Evolutionary conservation across 2,113 vertebrate species (phyloP).

Genomic region (Channa maculata): DNA sequence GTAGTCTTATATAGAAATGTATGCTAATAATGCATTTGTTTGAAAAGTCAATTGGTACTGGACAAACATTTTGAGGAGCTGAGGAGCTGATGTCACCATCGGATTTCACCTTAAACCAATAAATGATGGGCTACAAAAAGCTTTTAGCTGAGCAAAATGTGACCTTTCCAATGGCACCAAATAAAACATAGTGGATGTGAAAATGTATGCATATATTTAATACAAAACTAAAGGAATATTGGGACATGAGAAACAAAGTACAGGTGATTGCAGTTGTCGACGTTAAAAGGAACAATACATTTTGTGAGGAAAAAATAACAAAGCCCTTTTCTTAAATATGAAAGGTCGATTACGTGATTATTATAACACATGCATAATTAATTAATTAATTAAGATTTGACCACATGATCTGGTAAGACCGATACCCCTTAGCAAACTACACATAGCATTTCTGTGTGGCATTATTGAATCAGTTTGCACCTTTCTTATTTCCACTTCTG

Average conservation of each 20-base stretch:
- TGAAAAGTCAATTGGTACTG: not conserved
- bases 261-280: no score
- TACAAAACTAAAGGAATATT: not conserved
- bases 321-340: no score
- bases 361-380: no score
- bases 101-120: not conserved
- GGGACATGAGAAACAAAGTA: not conserved
- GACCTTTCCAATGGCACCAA: not conserved
- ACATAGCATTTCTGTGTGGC: no score
- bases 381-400: no score
- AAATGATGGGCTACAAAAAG: not conserved
- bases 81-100: not conserved
- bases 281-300: no score
- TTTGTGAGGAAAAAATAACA: no score
- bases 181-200: not conserved
- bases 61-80: not conserved
- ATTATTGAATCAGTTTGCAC: no score
- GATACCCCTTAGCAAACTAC: no score
- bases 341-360: no score
- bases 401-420: no score
- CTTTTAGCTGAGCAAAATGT: not conserved
- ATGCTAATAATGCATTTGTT: constrained; percentile 9
- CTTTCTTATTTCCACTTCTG: no score
- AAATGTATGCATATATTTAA: not conserved
- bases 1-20: not conserved